phyloP scores from a whole-genome alignment of 2,113 vertebrate genomes.

The Labrus mixtus region DNA sequence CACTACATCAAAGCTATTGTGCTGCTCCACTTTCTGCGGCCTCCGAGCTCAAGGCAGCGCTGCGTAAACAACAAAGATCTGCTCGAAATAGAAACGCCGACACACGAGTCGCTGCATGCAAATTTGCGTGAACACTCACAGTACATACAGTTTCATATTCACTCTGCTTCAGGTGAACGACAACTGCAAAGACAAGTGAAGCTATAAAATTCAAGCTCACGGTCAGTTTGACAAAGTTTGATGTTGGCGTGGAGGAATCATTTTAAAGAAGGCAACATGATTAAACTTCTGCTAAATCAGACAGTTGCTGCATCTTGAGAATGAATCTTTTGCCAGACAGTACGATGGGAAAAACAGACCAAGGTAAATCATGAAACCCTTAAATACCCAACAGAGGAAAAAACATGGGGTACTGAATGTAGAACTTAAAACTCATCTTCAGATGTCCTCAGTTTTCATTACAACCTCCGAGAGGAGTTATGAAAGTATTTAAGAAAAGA shows the following conservation, averaged over 20 bases:
- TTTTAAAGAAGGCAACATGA: too few species aligned
- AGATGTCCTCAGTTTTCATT: not conserved
- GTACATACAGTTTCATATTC: constrained; percentile 25
- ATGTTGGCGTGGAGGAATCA: too few species aligned
- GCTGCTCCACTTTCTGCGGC: constrained; percentile 68
- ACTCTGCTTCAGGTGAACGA: not conserved
- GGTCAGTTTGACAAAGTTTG: too few species aligned
- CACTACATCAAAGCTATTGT: constrained; percentile 64
- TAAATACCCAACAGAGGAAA: too few species aligned
- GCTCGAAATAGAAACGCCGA: constrained; percentile 55
- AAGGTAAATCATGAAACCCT: too few species aligned
- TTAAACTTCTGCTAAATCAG: too few species aligned
- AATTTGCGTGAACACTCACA: constrained; percentile 16
- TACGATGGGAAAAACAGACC: too few species aligned
- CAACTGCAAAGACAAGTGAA: not conserved
- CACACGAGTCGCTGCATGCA: constrained; percentile 28
- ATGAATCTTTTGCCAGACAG: too few species aligned
- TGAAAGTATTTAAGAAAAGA: not conserved
- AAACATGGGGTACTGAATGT: not conserved
- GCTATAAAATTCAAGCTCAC: too few species aligned
- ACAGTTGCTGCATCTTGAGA: too few species aligned
- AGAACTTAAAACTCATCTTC: not conserved
- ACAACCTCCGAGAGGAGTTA: not conserved
- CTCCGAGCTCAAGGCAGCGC: constrained; percentile 59
- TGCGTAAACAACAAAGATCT: constrained; percentile 59